Evolutionary conservation across 2,113 vertebrate genomes (phyloP).

Genomic region (Picathartes gymnocephalus): DNA sequence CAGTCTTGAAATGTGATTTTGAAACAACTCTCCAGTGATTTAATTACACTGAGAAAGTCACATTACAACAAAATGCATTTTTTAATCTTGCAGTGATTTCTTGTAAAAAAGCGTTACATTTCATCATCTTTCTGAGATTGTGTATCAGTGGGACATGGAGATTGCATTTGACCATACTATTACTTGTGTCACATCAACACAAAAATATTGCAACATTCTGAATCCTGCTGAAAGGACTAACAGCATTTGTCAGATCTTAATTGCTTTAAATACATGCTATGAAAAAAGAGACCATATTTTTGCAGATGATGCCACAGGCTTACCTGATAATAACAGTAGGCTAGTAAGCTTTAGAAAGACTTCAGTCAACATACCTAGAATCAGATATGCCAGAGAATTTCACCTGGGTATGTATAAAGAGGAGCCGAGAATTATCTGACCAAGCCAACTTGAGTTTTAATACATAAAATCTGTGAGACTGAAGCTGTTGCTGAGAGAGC

Average conservation of each 20-base stretch:
- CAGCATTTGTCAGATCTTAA: neutral
- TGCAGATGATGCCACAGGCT: neutral
- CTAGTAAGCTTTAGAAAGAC: neutral
- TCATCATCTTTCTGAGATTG: neutral
- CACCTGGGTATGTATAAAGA: neutral
- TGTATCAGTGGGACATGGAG: neutral
- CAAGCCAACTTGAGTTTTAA: neutral
- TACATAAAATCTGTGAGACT: neutral
- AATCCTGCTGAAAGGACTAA: neutral
- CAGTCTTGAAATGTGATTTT: neutral
- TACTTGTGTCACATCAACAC: neutral
- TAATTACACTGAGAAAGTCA: neutral
- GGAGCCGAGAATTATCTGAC: neutral
- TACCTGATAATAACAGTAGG: neutral
- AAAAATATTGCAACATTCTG: neutral
- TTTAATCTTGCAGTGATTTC: neutral
- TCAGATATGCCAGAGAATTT: neutral
- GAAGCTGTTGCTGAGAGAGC: neutral
- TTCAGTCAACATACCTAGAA: neutral
- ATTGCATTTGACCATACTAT: neutral
- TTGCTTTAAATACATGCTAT: neutral
- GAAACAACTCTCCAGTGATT: neutral
- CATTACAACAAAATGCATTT: neutral
- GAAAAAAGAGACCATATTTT: neutral
- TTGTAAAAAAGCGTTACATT: neutral